phyloP scores from a whole-genome alignment of 2,888 invertebrate genomes.

The Dyspetes luteomarginatus region DNA sequence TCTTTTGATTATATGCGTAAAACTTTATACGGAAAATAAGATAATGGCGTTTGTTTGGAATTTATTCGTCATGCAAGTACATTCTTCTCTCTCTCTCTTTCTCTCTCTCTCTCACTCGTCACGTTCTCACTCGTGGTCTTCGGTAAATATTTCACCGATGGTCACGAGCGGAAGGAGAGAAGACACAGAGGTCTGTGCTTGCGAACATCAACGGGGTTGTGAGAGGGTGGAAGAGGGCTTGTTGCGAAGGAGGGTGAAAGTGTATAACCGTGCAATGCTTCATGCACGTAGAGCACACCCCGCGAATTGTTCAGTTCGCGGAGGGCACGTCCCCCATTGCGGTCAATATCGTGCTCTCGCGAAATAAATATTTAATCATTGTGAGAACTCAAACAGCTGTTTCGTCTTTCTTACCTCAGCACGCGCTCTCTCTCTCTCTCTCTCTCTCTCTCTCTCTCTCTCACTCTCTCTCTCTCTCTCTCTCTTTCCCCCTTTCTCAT shows the following conservation, averaged over 20 bases:
- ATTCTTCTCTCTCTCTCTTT: too few relatives aligned
- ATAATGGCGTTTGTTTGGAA: background rate
- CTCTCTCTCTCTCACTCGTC: conserved; percentile 9
- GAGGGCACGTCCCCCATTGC: conserved; percentile 77
- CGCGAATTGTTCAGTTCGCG: conserved; percentile 73
- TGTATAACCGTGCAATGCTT: conserved; percentile 35
- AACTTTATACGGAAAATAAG: background rate
- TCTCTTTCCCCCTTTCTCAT: too few relatives aligned
- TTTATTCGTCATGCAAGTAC: conserved; percentile 12
- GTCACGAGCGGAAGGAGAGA: conserved; percentile 23
- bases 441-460: conserved; percentile 8
- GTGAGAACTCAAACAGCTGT: conserved; percentile 77
- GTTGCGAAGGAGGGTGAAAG: conserved; percentile 42
- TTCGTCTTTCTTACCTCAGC: conserved; percentile 51
- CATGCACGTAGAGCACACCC: conserved; percentile 63
- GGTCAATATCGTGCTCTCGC: conserved; percentile 81
- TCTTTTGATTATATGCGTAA: background rate
- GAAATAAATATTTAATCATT: conserved; percentile 79
- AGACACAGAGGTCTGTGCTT: conserved; percentile 23
- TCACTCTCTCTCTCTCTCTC: conserved; percentile 14
- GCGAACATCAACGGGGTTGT: conserved; percentile 9
- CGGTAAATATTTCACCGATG: conserved; percentile 58
- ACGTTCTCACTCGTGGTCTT: conserved; percentile 35
- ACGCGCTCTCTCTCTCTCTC: conserved; percentile 8
- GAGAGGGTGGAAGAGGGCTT: conserved; percentile 4